These are phyloP conservation scores for Polydrusus tereticollis DNA, from an alignment of 2,888 invertebrate species.

Conservation along the genomic window DNA sequence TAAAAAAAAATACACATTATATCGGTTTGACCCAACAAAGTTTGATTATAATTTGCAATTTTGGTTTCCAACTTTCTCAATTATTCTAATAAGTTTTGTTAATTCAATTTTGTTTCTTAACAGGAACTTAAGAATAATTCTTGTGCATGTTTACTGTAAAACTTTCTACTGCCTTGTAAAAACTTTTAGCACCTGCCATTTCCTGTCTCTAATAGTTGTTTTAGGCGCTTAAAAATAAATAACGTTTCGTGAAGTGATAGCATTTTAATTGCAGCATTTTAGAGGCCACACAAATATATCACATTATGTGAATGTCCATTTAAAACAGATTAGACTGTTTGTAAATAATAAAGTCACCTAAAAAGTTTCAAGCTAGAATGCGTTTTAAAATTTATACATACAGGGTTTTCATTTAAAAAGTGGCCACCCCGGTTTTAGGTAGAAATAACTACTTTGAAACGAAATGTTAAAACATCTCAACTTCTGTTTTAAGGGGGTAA, in stretches of 20 bases:
- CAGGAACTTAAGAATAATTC: neutral
- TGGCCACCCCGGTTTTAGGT: no score
- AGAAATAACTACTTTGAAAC: no score
- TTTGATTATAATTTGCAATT: no score
- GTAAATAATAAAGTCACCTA: neutral
- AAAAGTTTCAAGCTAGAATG: neutral
- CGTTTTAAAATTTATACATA: neutral
- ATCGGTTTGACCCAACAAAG: no score
- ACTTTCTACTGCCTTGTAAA: neutral
- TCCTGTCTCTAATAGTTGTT: conserved; percentile 5
- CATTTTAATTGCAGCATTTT: conserved; percentile 33
- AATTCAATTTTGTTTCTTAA: neutral
- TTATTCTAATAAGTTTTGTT: neutral
- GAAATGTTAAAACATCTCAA: no score
- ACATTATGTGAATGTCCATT: conserved; percentile 23
- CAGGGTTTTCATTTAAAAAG: no score
- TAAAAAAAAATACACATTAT: no score
- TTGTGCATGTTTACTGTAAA: conserved; percentile 1
- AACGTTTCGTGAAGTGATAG: conserved; percentile 23
- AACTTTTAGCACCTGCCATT: neutral
- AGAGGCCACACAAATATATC: conserved; percentile 18
- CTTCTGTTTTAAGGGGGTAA: no score
- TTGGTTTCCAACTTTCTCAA: neutral
- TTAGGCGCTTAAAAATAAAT: conserved; percentile 20
- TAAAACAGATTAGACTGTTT: conserved; percentile 29